These are phyloP conservation scores for Pipa parva DNA, from an alignment of 2,113 vertebrate genomes.

Conservation along the genomic window DNA sequence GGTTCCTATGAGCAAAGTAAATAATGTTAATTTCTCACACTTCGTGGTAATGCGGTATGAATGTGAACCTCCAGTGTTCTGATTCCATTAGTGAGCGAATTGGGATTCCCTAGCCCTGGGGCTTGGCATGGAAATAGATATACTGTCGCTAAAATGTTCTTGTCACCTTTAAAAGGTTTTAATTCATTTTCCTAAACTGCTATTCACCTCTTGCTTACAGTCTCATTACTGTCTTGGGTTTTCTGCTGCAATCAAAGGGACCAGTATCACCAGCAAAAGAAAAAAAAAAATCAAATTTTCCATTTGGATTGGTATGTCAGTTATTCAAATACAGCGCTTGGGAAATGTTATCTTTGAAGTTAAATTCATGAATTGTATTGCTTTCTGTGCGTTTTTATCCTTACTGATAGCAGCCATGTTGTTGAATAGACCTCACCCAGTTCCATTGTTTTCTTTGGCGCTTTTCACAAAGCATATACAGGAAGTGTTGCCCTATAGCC, in stretches of 20 bases:
- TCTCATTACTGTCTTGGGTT: not conserved
- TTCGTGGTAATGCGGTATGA: slow-evolving; percentile 12
- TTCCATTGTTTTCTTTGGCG: too few species aligned
- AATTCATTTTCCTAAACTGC: slow-evolving; percentile 10
- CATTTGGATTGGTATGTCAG: too few species aligned
- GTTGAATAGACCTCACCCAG: too few species aligned
- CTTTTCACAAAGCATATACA: too few species aligned
- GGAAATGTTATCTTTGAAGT: too few species aligned
- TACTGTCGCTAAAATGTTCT: slow-evolving; percentile 11
- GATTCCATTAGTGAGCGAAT: not conserved
- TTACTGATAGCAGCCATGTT: too few species aligned
- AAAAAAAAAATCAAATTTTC: too few species aligned
- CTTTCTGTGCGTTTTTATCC: too few species aligned
- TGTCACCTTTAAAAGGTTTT: slow-evolving; percentile 26
- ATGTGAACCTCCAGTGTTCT: slow-evolving; percentile 27
- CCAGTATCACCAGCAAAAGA: too few species aligned
- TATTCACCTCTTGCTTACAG: not conserved
- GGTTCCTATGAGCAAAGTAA: slow-evolving; percentile 28
- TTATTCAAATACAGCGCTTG: too few species aligned
- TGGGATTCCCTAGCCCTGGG: slow-evolving; percentile 1
- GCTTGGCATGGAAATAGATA: slow-evolving; percentile 8
- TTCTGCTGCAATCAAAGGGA: not conserved
- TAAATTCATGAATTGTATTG: too few species aligned
- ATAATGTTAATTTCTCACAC: slow-evolving; percentile 37
- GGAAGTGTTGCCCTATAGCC: too few species aligned